Evolutionary conservation across 2,797 vertebrate genomes (phyloP), one percentile per base, ranked within the genome.

Genomic region (Microctenopoma lineatum): DNA sequence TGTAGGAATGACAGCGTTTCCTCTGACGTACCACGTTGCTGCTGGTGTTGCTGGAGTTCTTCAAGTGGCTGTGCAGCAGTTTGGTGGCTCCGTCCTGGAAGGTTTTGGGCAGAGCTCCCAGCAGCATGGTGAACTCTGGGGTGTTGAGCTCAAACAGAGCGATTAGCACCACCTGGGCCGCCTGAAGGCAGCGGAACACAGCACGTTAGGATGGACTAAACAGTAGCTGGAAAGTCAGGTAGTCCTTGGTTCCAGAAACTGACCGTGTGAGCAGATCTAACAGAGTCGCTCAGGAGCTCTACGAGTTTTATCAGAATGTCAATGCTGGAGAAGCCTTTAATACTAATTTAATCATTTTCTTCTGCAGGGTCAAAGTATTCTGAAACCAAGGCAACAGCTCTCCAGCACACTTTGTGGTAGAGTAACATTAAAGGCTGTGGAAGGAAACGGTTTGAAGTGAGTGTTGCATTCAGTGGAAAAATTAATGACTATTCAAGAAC

Each of bases 11-110:
- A 0, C 4, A 41, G 4, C 14, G 29, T 16, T 7, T 25, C 0
- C 0, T 7, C 4, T 4, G 2, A 89, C 92, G 93, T 78, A 98
- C 98, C 96, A 98, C 86, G 1, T 75, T 93, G 91, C 87, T 94
- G 91, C 92, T 94, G 73, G 95, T 95, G 83, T 97, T 98, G 89
- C 96, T 97, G 74, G 95, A 95, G 92, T 96, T 99, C 94, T 96
- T 98, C 87, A 99, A 95, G 91, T 99, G 97, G 90, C 94, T 97
- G 89, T 99, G 98, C 52, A 99, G 94, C 74, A 99, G 95, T 79
- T 98, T 99, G 87, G 97, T 99, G 90, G 98, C 96, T 80, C 97
- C 97, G 29, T 99, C 98, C 91, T 99, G 98, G 93, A 99, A 99
- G 77, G 97, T 98, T 94, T 99, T 99, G 80, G 98, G 97, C 91